phyloP scores from a whole-genome alignment of 2,888 invertebrate species.

The Stenodema calcarata region DNA sequence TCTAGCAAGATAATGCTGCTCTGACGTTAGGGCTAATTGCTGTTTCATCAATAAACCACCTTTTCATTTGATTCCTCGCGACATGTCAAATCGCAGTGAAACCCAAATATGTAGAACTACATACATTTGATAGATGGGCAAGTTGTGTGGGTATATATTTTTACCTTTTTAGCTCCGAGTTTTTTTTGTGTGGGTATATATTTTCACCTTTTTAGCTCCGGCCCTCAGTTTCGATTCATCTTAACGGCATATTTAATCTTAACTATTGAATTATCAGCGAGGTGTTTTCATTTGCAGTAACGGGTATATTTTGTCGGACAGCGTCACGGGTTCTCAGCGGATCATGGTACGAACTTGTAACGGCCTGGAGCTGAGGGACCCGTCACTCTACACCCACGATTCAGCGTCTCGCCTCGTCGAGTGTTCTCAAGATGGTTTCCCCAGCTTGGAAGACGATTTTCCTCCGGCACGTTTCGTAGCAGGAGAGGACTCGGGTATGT shows the following conservation, averaged over 20 bases:
- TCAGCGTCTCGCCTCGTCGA: slow-evolving; percentile 63
- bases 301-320: slow-evolving; percentile 52
- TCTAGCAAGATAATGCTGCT: too few species aligned
- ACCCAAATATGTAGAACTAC: too few species aligned
- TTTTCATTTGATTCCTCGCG: too few species aligned
- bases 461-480: slow-evolving; percentile 31
- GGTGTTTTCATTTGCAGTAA: slow-evolving; percentile 7
- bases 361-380: slow-evolving; percentile 75
- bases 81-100: too few species aligned
- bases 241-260: neutral
- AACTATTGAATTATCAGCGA: neutral
- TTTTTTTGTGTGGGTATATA: too few species aligned
- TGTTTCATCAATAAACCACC: too few species aligned
- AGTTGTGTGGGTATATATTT: too few species aligned
- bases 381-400: slow-evolving; percentile 62
- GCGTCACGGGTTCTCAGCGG: slow-evolving; percentile 63
- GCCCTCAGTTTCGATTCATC: too few species aligned
- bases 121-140: too few species aligned
- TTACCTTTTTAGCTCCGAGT: too few species aligned
- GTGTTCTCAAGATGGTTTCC: slow-evolving; percentile 63
- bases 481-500: slow-evolving; percentile 18
- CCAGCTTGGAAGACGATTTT: slow-evolving; percentile 57
- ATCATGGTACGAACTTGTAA: slow-evolving; percentile 80
- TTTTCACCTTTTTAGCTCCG: too few species aligned
- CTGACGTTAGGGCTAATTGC: too few species aligned